A percentile compares a stretch with the other conserved stretches of the same genome.
These are phyloP conservation scores for Coturnix japonica DNA, from an alignment of 2,113 vertebrate species.

Conservation along the genomic window DNA sequence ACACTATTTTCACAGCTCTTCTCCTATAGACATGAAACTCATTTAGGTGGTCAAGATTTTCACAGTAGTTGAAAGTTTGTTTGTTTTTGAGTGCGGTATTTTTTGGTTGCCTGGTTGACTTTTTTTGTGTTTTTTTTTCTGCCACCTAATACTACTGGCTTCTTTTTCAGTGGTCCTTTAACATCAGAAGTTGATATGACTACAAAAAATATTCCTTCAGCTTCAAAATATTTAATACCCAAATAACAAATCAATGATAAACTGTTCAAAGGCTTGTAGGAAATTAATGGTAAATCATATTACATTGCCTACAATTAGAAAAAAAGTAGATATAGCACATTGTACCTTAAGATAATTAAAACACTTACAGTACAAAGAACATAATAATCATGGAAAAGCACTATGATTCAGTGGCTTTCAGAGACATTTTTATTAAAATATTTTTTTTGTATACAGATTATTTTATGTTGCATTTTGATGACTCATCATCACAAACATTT, in stretches of 20 bases:
- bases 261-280: not conserved
- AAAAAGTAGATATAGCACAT: not conserved
- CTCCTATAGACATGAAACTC: not conserved
- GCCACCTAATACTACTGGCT: not conserved
- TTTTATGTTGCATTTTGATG: not conserved
- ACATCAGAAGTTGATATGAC: not conserved
- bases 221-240: not conserved
- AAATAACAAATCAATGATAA: not conserved
- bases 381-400: not conserved
- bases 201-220: not conserved
- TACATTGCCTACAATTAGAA: not conserved
- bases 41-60: not conserved
- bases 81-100: not conserved
- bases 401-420: not conserved
- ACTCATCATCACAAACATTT: not conserved
- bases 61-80: not conserved
- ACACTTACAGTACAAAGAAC: not conserved
- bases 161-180: not conserved
- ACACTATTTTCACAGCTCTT: not conserved
- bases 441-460: not conserved
- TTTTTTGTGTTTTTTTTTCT: not conserved
- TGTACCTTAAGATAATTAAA: not conserved
- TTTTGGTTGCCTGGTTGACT: not conserved
- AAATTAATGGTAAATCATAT: not conserved
- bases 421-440: not conserved